Conservation (phyloP, 2,888 invertebrate species). For the Drosophila gaucha region DNA sequence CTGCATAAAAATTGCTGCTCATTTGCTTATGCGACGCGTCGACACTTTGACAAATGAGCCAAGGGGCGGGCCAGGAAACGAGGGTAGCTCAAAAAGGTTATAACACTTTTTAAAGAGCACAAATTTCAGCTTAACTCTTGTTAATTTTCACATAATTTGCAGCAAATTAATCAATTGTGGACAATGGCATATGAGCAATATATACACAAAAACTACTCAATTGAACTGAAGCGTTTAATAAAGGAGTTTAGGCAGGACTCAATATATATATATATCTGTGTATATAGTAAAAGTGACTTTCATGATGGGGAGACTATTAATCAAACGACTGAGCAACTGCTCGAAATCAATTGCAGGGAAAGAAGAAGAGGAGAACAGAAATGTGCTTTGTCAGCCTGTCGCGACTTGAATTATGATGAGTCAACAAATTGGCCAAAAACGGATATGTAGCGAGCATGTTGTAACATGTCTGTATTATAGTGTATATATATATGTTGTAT, state of each 20-base stretch:
- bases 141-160: constrained; percentile 43
- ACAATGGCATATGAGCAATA: constrained; percentile 35
- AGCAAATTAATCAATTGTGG: constrained; percentile 63
- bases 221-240: constrained; percentile 25
- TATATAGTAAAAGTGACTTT: constrained; percentile 33
- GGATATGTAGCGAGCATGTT: constrained; percentile 62
- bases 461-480: constrained; percentile 39
- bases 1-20: constrained; percentile 65
- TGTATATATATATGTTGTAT: constrained; percentile 20
- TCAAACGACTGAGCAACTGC: constrained; percentile 51
- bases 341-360: constrained; percentile 65
- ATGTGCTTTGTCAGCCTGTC: constrained; percentile 67
- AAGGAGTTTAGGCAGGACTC: constrained; percentile 12
- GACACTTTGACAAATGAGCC: constrained; percentile 71
- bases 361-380: constrained; percentile 4
- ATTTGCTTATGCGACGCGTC: constrained; percentile 54
- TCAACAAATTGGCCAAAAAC: constrained; percentile 63
- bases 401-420: constrained; percentile 69
- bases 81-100: constrained; percentile 10
- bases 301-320: constrained; percentile 46
- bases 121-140: not conserved
- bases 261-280: not conserved
- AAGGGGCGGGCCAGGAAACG: not conserved
- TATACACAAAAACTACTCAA: constrained; percentile 3
- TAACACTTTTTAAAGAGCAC: constrained; percentile 1